Base-by-base conservation (phyloP, 2,113 vertebrate species). In the Leptobrachium leishanense region DNA sequence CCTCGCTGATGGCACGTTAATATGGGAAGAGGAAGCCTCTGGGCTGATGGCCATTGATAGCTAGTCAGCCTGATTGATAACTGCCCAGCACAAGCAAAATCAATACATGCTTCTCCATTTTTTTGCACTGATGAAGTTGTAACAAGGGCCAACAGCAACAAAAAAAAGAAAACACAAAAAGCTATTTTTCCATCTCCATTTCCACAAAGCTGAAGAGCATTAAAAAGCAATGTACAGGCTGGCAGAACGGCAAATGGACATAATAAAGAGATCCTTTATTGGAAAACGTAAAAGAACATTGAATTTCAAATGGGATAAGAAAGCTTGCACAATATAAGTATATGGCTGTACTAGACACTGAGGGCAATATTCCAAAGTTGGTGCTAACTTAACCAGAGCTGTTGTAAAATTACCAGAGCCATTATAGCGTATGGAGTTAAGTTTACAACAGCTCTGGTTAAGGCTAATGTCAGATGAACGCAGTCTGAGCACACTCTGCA, bases 331-430 rank as follows among this genome's bases (percentile, higher is more conserved):
- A 82, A 83, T 69, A 82, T 78, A 88, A 89, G 85, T 70, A 87
- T 84, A 84, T 85, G 88, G 86, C 68, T 54, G 0, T 72, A 83
- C 71, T 84, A 84, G 83, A 89, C 85, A 88, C 73, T 67, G 69
- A 90, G 90, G 92, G 90, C 88, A 89, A 62, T 44, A 31, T 31
- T 31, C 20, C 20, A 31, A 31, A 31, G 20, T 31, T 31, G 20
- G 20, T 31, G 20, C 20, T 31, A 31, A 31, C 20, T 31, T 31
- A 31, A 31, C 20, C 20, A 31, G 20, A 31, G 20, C 20, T 31
- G 20, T 31, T 31, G 20, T 31, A 31, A 31, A 31, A 31, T 31
- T 31, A 31, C 20, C 20, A 31, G 20, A 31, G 20, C 20, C 20
- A 31, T 31, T 31, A 31, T 31, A 31, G 20, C 20, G 0, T 31